These are phyloP conservation scores for Coelopa pilipes DNA, from an alignment of 2,888 invertebrate genomes.

Conservation along the genomic window DNA sequence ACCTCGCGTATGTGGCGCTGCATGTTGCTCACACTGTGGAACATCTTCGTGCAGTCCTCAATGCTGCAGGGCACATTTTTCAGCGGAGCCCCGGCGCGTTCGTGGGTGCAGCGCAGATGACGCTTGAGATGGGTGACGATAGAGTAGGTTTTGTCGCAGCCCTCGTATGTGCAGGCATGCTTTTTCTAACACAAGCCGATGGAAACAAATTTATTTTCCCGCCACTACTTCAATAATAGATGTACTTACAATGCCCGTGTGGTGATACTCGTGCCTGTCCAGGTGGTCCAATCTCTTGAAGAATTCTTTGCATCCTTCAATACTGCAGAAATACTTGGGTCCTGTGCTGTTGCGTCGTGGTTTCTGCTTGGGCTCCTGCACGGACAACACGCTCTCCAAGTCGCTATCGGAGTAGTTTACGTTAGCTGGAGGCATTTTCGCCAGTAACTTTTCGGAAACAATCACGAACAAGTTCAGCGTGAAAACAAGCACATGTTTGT, in stretches of 20 bases:
- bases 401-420: slow-evolving; percentile 60
- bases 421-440: slow-evolving; percentile 53
- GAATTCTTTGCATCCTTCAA: slow-evolving; percentile 67
- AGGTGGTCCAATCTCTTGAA: slow-evolving; percentile 71
- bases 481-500: not conserved
- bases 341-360: slow-evolving; percentile 48
- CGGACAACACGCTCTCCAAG: slow-evolving; percentile 54
- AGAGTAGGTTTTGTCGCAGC: slow-evolving; percentile 73
- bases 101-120: slow-evolving; percentile 69
- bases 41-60: slow-evolving; percentile 68
- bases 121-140: slow-evolving; percentile 73
- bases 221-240: too few species aligned
- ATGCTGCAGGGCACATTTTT: slow-evolving; percentile 56
- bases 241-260: slow-evolving; percentile 71
- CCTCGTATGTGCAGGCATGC: slow-evolving; percentile 70
- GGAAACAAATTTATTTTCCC: too few species aligned
- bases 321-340: slow-evolving; percentile 67
- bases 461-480: not conserved
- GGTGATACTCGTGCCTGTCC: slow-evolving; percentile 70
- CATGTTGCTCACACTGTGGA: slow-evolving; percentile 70
- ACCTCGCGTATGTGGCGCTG: slow-evolving; percentile 71
- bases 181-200: slow-evolving; percentile 67
- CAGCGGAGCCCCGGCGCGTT: slow-evolving; percentile 49
- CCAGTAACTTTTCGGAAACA: not conserved
- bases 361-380: slow-evolving; percentile 46